Evolutionary conservation across 2,797 vertebrate genomes (phyloP), one percentile per base, ranked within the genome.

Genomic region (Amphiprion clarkii): DNA sequence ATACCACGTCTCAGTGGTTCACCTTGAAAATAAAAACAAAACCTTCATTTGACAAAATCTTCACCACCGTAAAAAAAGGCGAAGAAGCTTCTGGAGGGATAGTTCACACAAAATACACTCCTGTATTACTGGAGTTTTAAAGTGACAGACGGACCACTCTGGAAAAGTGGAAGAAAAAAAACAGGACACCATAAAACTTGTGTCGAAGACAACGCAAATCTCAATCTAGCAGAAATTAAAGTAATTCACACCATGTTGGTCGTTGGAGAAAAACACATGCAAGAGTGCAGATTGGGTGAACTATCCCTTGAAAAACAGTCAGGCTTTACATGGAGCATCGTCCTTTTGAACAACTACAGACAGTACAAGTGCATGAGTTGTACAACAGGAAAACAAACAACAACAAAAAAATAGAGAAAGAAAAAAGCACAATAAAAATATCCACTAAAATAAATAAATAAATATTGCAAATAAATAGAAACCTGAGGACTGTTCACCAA

Each of bases 401-500:
- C 4, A 42, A 3, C 27, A 56, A 52, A 1, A 39, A 44, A 48
- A 52, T 40, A 6, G 74, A 46, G 31, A 13, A 19, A 58, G 42
- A 64, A 63, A 36, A 74, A 84, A 87, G 64, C 87, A 87, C 72
- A 87, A n/a, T 88, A 76, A 82, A 86, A 89, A 89, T 48, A 74
- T 81, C 58, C 66, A 73, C 75, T 87, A 70, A 88, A 91, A 92
- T 91, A 90, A 90, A 93, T 92, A 94, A 95, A 94, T 94, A 94
- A 94, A 94, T 93, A 93, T 75, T 87, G 67, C 83, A 90, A 93
- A 93, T 94, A 93, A 94, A 94, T 93, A 94, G 78, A 89, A 92
- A 93, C 93, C 93, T 93, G 93, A 95, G 94, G 93, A 93, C 92
- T 80, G 74, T 82, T 87, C 85, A 86, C 88, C 88, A 48, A n/a